phyloP scores from a whole-genome alignment of 1,140 invertebrate genomes.

The Brachionus rotundiformis region DNA sequence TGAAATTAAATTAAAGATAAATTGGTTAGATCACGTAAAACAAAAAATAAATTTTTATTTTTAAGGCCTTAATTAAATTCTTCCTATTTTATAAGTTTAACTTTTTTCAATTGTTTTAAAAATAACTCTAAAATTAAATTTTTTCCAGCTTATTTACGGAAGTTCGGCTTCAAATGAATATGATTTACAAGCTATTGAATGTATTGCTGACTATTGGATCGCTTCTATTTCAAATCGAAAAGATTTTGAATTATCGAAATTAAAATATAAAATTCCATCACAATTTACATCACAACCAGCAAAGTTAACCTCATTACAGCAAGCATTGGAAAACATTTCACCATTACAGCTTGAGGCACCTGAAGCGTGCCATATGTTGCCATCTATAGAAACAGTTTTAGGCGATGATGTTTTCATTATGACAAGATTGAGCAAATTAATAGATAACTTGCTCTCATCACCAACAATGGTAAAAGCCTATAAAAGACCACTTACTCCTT shows the following conservation, averaged over 20 bases:
- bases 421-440: slow-evolving; percentile 61
- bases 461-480: slow-evolving; percentile 60
- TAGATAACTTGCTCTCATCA: slow-evolving; percentile 60
- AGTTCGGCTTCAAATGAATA: slow-evolving; percentile 38
- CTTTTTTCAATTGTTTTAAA: no score
- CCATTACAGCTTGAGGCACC: slow-evolving; percentile 59
- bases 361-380: slow-evolving; percentile 62
- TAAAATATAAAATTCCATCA: slow-evolving; percentile 61
- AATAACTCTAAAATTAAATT: background rate
- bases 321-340: slow-evolving; percentile 59
- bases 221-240: slow-evolving; percentile 55
- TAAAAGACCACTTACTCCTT: slow-evolving; percentile 60
- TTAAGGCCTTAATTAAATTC: no score
- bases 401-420: slow-evolving; percentile 64
- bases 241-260: slow-evolving; percentile 58
- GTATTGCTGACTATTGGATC: slow-evolving; percentile 63
- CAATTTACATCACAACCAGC: slow-evolving; percentile 61
- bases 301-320: slow-evolving; percentile 59
- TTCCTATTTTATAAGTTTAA: no score
- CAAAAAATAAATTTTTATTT: no score
- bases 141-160: slow-evolving; percentile 46
- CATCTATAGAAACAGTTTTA: slow-evolving; percentile 61
- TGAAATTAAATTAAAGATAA: no score
- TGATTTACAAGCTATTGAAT: slow-evolving; percentile 52
- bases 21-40: no score